Conservation (phyloP, 2,888 invertebrate species). For the Aphrophora alni region DNA sequence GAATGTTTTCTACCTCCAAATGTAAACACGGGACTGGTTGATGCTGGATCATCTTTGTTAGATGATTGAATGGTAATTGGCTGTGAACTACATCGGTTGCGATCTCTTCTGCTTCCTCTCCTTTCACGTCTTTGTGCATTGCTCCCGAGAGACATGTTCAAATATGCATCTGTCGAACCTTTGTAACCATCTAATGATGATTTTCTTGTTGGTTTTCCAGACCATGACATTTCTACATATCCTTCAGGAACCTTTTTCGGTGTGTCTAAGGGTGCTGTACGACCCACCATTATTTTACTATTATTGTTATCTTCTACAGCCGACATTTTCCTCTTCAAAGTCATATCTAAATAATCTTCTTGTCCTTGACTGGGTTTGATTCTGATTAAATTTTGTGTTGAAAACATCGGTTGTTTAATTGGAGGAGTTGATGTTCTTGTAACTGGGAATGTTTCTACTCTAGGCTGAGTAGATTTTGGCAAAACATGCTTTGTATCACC, state of each 20-base stretch:
- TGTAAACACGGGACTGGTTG: conserved; percentile 48
- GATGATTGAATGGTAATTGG: conserved; percentile 67
- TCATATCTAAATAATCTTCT: conserved; percentile 57
- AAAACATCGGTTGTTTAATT: conserved; percentile 40
- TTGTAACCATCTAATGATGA: conserved; percentile 43
- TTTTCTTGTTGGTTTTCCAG: conserved; percentile 31
- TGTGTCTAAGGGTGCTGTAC: conserved; percentile 43
- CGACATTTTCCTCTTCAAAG: conserved; percentile 50
- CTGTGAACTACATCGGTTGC: conserved; percentile 62
- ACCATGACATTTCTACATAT: conserved; percentile 70
- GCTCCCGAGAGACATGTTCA: conserved; percentile 60
- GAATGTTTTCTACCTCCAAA: conserved; percentile 56
- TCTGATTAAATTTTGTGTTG: conserved; percentile 31
- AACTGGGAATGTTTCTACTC: conserved; percentile 47
- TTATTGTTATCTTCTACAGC: conserved; percentile 48
- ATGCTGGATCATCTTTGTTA: conserved; percentile 50
- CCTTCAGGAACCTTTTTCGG: conserved; percentile 62
- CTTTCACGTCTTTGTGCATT: conserved; percentile 54
- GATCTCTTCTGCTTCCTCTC: conserved; percentile 55
- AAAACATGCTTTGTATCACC: conserved; percentile 48
- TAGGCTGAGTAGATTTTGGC: conserved; percentile 47
- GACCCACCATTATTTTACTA: conserved; percentile 44
- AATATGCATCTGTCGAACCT: conserved; percentile 59
- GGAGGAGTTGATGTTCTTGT: conserved; percentile 44
- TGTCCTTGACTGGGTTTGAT: conserved; percentile 32